These are phyloP conservation scores for Pteropus alecto DNA, from an alignment of 2,113 vertebrate species.

Conservation along the genomic window DNA sequence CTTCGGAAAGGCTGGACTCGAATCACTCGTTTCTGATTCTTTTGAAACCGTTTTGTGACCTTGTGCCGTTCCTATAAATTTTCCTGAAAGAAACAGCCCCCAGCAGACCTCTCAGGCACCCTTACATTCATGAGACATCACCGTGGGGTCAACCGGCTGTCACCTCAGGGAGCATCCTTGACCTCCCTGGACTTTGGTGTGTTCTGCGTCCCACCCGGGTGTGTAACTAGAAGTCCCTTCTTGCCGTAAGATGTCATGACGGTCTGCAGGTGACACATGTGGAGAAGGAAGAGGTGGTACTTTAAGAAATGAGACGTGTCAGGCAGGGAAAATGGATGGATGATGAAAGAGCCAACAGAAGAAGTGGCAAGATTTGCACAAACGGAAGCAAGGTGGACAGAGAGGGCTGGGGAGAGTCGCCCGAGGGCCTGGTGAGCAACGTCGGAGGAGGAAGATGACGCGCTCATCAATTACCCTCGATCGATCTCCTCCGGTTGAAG, in stretches of 20 bases:
- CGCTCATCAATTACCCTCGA: fast-evolving
- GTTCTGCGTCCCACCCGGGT: fast-evolving
- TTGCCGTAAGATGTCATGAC: fast-evolving
- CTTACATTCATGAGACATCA: background rate
- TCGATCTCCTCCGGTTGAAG: background rate
- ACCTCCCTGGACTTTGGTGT: too few species aligned
- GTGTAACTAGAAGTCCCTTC: background rate
- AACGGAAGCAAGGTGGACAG: background rate
- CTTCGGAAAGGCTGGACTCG: background rate
- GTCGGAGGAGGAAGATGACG: background rate
- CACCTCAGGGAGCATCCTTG: background rate
- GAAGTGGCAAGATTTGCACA: background rate
- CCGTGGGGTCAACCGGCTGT: too few species aligned
- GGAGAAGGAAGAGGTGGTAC: background rate
- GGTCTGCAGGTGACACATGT: background rate
- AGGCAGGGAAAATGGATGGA: background rate
- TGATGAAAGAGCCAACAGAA: background rate
- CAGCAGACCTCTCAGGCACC: background rate
- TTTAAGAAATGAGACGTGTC: background rate
- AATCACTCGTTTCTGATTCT: background rate
- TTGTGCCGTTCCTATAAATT: background rate
- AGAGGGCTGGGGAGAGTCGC: fast-evolving
- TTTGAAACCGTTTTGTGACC: background rate
- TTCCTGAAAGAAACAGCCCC: background rate
- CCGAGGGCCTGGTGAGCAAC: background rate